Evolutionary conservation across 2,888 invertebrate species (phyloP).

Genomic region (Hyppa rectilinea): DNA sequence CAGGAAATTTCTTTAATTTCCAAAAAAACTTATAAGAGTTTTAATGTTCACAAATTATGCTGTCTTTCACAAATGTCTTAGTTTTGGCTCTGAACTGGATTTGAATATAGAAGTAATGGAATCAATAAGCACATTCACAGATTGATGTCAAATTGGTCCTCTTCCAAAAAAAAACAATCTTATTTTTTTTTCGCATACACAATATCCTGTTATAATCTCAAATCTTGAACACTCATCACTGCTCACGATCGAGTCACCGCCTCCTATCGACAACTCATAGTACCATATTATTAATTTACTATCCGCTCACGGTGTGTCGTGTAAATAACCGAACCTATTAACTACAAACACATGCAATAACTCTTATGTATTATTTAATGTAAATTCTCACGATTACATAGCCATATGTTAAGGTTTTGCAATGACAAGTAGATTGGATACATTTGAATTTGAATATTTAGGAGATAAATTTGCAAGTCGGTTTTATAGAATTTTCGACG

Average conservation of each 20-base stretch:
- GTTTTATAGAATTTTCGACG: neutral
- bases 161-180: neutral
- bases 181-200: neutral
- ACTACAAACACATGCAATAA: constrained; percentile 32
- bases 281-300: constrained; percentile 37
- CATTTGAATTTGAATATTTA: constrained; percentile 30
- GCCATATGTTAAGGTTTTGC: constrained; percentile 37
- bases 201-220: neutral
- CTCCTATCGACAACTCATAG: constrained; percentile 15
- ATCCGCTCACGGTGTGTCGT: constrained; percentile 40
- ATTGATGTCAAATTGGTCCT: neutral
- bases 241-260: neutral
- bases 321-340: constrained; percentile 53
- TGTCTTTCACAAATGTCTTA: neutral
- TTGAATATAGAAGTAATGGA: neutral
- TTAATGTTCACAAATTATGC: neutral
- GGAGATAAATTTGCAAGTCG: neutral
- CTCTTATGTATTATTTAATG: constrained; percentile 60
- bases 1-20: neutral
- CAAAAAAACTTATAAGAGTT: neutral
- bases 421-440: constrained; percentile 35
- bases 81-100: neutral
- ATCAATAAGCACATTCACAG: neutral
- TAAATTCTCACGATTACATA: constrained; percentile 43
- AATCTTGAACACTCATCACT: constrained; percentile 2